Base-by-base conservation (phyloP, 2,797 vertebrate genomes). In the Philypnodon macrostomus region DNA sequence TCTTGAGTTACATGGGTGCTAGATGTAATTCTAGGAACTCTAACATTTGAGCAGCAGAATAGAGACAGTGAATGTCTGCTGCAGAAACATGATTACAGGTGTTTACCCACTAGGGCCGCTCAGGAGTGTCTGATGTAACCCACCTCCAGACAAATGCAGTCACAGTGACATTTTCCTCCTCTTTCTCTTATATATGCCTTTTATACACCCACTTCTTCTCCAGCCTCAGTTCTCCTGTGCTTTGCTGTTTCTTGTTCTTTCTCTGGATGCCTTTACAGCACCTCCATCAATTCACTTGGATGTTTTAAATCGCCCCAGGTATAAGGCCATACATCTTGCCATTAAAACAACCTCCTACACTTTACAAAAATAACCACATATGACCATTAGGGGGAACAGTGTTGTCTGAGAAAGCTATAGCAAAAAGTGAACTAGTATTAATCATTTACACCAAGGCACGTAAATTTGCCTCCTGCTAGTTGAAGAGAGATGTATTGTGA, bases 271-370 rank as follows among this genome's bases (percentile, higher is more conserved):
- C 47, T 54, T 42, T 40, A 46, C 31, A 24, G 16, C 42, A 30
- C 38, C 41, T 71, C 70, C 57, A 66, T 57, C n/a, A 58, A 47
- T 69, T 66, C 52, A 53, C 73, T 79, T 75, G 68, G 71, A 81
- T 70, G 65, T 23, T 46, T 77, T 58, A 67, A 73, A 80, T 78
- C 61, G 76, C 78, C 54, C 3, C 27, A 75, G 55, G 74, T 48
- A 58, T 67, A 68, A 51, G 60, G 65, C 54, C 42, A 47, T 53
- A 38, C 58, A 34, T 10, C 7, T 50, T 12, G 44, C 58, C 70
- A 79, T 72, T 74, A 81, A 72, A 82, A 53, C 57, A 63, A 76
- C 75, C n/a, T 65, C 71, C 76, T 67, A 74, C 61, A 61, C 44
- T 32, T 51, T 34, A 34, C 64, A 67, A 48, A 70, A 73, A 75